Evolutionary conservation across 2,113 vertebrate genomes (phyloP), one percentile per base, ranked within the genome.

Genomic region (Oncorhynchus keta): DNA sequence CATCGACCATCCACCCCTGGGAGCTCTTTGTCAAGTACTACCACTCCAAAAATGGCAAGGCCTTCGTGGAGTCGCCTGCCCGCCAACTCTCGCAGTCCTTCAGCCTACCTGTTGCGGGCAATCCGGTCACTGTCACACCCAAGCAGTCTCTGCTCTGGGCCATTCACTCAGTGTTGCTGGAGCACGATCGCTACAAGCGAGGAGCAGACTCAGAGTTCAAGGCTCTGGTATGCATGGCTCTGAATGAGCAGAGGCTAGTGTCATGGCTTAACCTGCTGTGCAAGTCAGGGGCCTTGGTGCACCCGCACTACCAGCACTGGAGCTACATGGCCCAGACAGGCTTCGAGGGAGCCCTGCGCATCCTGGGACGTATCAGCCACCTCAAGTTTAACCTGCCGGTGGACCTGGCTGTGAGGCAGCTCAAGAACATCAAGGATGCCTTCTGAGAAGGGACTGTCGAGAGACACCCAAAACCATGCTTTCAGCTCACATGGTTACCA

Each of bases 341-440:
- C 76, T 99, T 99, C 0, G 97, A 99, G 81, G 94, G 97, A 0
- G 96, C 96, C 0, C 95, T 99, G 80, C 96, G 95, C 12, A 86
- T 96, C 76, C 94, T 99, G 83, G 97, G 97, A 57, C 96, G 95
- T 81, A 92, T 99, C 77, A 99, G 97, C 90, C 95, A 93, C 92
- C 91, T 99, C 64, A 95, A 94, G n/a, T 99, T 99, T 91, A 93
- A 92, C 84, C 96, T 99, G 22, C 97, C 98, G 0, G 96, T 98
- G 8, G 98, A 99, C 89, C 80, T 99, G 91, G 97, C 98, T 1
- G 97, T 99, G 35, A 94, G 97, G 57, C 98, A 99, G 87, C 95
- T 99, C 71, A 99, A 99, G 84, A 99, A 98, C 84, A 99, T 99
- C 76, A 98, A 96, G 76, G 98, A 99, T 49, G 98, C 97, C 78